A percentile compares a stretch with the other conserved stretches of the same genome.
These are phyloP conservation scores for Drosophila eohydei DNA, from an alignment of 2,888 invertebrate species.

Conservation along the genomic window DNA sequence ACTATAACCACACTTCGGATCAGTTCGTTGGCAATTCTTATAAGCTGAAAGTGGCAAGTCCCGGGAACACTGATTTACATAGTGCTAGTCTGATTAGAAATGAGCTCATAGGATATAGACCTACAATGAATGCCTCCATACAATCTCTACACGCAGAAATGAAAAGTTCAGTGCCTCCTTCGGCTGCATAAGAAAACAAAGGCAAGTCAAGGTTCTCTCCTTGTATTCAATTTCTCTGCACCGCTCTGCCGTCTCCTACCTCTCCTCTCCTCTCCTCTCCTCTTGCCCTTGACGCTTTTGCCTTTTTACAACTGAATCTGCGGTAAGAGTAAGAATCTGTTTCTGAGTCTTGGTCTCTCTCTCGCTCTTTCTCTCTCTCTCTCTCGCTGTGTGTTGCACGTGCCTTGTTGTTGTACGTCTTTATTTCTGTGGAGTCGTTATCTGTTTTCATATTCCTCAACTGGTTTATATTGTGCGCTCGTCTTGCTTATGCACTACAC, in stretches of 20 bases:
- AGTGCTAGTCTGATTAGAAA: not conserved
- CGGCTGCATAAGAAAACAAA: conserved; percentile 59
- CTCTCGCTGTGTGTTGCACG: conserved; percentile 47
- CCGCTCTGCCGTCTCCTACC: not conserved
- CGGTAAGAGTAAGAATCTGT: conserved; percentile 39
- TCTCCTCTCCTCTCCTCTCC: not conserved
- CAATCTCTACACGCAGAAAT: conserved; percentile 24
- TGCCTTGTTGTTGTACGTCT: conserved; percentile 74
- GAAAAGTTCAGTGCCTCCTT: conserved; percentile 70
- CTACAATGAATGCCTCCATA: conserved; percentile 3
- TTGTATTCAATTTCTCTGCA: conserved; percentile 26
- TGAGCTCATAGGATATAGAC: conserved; percentile 20
- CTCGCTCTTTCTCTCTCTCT: conserved; percentile 7
- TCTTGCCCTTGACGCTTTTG: conserved; percentile 14
- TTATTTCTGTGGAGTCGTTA: conserved; percentile 72
- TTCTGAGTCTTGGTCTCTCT: not conserved
- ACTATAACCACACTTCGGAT: not conserved
- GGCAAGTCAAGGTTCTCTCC: conserved; percentile 68
- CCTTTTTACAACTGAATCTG: conserved; percentile 36
- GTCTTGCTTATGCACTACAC: conserved; percentile 66
- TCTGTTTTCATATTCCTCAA: conserved; percentile 80
- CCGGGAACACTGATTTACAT: not conserved
- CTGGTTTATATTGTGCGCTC: conserved; percentile 74
- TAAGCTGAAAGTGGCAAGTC: not conserved
- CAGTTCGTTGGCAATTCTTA: not conserved